phyloP scores from a whole-genome alignment of 2,113 vertebrate species.

The Ptyas mucosa region DNA sequence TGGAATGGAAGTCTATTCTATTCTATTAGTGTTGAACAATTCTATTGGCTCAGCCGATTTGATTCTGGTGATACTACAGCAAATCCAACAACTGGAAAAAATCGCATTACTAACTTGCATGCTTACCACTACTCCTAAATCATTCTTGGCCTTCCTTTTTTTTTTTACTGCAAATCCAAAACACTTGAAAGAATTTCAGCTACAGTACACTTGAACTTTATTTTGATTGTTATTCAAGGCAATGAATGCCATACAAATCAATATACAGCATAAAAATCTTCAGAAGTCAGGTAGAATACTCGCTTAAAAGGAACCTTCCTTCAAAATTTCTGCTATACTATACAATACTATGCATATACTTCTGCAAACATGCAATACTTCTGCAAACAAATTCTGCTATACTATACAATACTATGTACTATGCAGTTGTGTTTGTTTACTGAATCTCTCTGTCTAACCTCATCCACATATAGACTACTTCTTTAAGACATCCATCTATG shows the following conservation, averaged over 20 bases:
- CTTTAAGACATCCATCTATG: neutral
- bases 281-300: neutral
- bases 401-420: neutral
- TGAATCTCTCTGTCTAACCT: neutral
- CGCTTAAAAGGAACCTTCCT: neutral
- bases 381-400: neutral
- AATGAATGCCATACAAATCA: neutral
- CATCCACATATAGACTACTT: neutral
- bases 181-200: neutral
- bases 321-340: neutral
- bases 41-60: neutral
- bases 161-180: neutral
- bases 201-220: neutral
- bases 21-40: too few species aligned
- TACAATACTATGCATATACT: neutral
- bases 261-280: neutral
- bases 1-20: too few species aligned
- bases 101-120: neutral
- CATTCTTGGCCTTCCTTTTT: neutral
- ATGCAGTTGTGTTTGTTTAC: neutral
- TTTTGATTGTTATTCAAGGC: neutral
- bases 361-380: too few species aligned
- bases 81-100: neutral
- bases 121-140: neutral
- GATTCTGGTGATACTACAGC: too few species aligned